These are phyloP conservation scores for Rhinogobius similis DNA, from an alignment of 2,113 vertebrate species.

Conservation along the genomic window DNA sequence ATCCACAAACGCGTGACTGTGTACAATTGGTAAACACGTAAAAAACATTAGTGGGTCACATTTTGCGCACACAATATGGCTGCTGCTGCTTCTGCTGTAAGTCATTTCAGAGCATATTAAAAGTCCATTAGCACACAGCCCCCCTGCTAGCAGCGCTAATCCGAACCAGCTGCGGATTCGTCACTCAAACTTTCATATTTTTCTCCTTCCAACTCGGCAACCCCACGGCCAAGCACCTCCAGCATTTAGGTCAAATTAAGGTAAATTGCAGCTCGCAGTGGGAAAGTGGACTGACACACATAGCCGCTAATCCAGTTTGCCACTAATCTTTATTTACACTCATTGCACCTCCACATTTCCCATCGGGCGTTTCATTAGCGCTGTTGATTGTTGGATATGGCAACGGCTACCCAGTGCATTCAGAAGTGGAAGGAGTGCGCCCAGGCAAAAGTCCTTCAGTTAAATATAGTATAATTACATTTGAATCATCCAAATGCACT, in stretches of 20 bases:
- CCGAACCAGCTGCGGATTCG: constrained; percentile 62
- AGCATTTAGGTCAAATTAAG: constrained; percentile 53
- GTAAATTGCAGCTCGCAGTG: constrained; percentile 42
- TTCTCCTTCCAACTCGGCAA: constrained; percentile 30
- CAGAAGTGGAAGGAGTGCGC: background rate
- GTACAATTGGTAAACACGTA: constrained; percentile 11
- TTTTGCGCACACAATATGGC: constrained; percentile 18
- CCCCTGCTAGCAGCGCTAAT: constrained; percentile 63
- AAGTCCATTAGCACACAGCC: constrained; percentile 71
- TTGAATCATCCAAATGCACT: background rate
- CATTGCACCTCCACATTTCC: background rate
- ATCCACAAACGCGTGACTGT: constrained; percentile 12
- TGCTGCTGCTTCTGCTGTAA: constrained; percentile 35
- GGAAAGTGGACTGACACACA: constrained; percentile 38
- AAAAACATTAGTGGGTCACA: constrained; percentile 11
- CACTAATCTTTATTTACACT: constrained; percentile 10
- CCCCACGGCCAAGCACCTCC: constrained; percentile 1
- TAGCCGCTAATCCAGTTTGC: constrained; percentile 31
- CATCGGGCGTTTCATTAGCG: background rate
- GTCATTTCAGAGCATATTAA: constrained; percentile 72
- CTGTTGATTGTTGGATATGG: background rate
- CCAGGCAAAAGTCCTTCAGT: too few relatives aligned
- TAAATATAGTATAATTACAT: too few relatives aligned
- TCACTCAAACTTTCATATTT: constrained; percentile 16
- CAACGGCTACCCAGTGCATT: background rate